Percentiles rank a stretch among this genome's conserved stretches.
Evolutionary conservation across 1,140 invertebrate species (phyloP).

Genomic region (Drosophila baimaii): DNA sequence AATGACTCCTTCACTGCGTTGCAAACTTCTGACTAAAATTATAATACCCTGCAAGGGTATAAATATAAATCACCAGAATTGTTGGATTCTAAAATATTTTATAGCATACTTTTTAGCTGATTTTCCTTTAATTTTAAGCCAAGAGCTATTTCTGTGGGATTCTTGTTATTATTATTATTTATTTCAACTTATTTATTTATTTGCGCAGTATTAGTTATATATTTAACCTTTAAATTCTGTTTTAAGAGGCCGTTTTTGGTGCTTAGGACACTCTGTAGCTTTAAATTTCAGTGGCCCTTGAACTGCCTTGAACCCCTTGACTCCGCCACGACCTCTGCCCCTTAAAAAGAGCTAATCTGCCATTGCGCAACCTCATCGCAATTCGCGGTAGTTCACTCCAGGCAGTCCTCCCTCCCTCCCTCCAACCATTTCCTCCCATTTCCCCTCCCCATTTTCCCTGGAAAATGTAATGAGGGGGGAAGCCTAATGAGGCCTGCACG

Average conservation of each 20-base stretch:
- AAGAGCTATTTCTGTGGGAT: background rate
- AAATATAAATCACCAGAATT: background rate
- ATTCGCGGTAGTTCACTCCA: constrained; percentile 30
- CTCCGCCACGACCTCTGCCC: background rate
- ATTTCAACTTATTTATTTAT: background rate
- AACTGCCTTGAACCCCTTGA: constrained; percentile 11
- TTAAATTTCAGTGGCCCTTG: background rate
- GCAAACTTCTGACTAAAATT: too few relatives aligned
- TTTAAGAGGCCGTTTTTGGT: background rate
- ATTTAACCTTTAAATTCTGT: background rate
- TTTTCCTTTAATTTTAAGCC: background rate
- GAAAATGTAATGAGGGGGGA: constrained; percentile 25
- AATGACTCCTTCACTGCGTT: too few relatives aligned
- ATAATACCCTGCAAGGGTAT: too few relatives aligned
- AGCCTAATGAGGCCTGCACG: constrained; percentile 60
- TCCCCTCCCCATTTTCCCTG: constrained; percentile 10
- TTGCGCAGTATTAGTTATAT: background rate
- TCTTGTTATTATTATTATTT: background rate
- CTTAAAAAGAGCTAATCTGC: constrained; percentile 37
- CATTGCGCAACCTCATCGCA: constrained; percentile 53
- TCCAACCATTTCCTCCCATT: background rate
- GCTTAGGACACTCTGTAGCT: background rate
- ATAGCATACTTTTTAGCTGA: background rate
- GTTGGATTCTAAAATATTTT: background rate
- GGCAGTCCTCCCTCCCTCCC: background rate